Conservation (phyloP, 2,888 invertebrate species). For the Odontomyia ornata region DNA sequence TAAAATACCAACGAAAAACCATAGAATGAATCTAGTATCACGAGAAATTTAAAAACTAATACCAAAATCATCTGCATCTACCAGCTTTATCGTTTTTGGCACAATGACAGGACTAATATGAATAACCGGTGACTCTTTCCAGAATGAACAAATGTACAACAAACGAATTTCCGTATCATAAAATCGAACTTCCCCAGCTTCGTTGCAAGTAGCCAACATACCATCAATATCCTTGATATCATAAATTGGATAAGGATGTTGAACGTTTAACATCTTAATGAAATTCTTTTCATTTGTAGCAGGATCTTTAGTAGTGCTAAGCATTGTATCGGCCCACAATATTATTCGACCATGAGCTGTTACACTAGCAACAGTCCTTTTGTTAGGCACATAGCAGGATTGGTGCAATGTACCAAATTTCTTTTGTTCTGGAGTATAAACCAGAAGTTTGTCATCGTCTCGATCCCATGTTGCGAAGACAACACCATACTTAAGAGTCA, state of each 20-base stretch:
- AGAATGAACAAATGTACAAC: conserved; percentile 67
- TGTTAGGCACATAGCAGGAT: conserved; percentile 66
- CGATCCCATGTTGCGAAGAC: conserved; percentile 46
- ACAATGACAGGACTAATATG: background rate
- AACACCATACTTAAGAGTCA: conserved; percentile 47
- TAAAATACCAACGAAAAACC: background rate
- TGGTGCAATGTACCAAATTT: conserved; percentile 57
- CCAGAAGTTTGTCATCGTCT: conserved; percentile 52
- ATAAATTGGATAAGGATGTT: conserved; percentile 61
- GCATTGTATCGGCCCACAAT: conserved; percentile 65
- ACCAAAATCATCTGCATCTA: conserved; percentile 39
- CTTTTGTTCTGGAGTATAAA: conserved; percentile 51
- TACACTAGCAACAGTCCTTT: conserved; percentile 66
- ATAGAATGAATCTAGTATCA: no score
- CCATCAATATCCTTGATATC: conserved; percentile 67
- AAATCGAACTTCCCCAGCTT: conserved; percentile 68
- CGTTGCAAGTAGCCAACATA: conserved; percentile 69
- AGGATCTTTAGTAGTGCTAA: background rate
- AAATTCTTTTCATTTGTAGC: conserved; percentile 39
- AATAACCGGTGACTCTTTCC: conserved; percentile 35
- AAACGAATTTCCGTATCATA: conserved; percentile 69
- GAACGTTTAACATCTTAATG: conserved; percentile 35
- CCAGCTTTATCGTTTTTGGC: conserved; percentile 29
- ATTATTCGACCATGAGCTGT: conserved; percentile 66
- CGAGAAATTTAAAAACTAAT: no score